Evolutionary conservation across 1,140 invertebrate genomes (phyloP), one percentile per base, ranked within the genome.

Genomic region (Anastrepha obliqua): DNA sequence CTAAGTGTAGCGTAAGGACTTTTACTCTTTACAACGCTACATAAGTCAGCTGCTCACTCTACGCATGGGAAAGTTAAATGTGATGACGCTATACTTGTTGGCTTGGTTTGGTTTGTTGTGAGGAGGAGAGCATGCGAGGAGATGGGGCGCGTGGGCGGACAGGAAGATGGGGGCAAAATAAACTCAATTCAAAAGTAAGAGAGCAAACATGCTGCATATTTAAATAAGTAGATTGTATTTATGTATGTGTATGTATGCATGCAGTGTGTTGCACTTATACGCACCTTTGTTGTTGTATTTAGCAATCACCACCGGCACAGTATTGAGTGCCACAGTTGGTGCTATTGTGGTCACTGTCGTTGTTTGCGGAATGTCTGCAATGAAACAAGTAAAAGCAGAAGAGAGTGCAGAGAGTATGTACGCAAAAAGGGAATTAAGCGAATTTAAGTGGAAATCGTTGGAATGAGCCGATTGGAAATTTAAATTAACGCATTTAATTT

Each of bases 341-440:
- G 91, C 89, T 89, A 93, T 90, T n/a, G 92, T 93, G 65, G 91
- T 93, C 58, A 92, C 91, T 59, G 92, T 93, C 86, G 92, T 93
- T 39, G 91, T 93, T 88, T 93, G 92, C n/a, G 92, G 92, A 86
- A 93, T 93, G 47, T 92, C 91, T 93, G 86, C 11, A 86, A 86
- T 60, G 17, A 62, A 86, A 62, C 39, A 55, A 78, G 74, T 15
- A 55, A 81, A 81, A 81, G 64, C n/a, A 81, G 47, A 81, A 20
- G 47, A 81, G 74, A 55, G n/a, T 20, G 9, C 2, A 81, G 17
- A 20, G 47, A 11, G 5, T 39, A 39, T 67, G 64, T 29, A 67
- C 4, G 60, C 60, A 67, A 29, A 62, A 17, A 62, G 60, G 60
- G 60, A 4, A 62, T 62, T 62, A 15, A 62, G 4, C 60, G 17